Evolutionary conservation across 2,888 invertebrate genomes (phyloP).

Genomic region (Sericinus montela): DNA sequence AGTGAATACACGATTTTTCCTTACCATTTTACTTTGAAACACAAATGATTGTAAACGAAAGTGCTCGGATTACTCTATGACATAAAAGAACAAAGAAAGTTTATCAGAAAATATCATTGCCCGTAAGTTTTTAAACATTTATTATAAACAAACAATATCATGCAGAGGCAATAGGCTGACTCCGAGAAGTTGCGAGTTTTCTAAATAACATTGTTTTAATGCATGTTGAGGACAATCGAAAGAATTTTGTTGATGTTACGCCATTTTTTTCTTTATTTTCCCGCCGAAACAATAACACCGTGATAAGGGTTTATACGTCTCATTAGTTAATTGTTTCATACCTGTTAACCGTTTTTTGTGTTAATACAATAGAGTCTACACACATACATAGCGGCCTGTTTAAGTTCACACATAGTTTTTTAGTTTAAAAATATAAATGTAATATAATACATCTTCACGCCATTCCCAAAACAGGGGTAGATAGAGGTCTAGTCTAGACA

Average conservation of each 20-base stretch:
- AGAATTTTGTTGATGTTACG: conserved; percentile 45
- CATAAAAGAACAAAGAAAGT: conserved; percentile 66
- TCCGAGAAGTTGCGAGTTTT: conserved; percentile 44
- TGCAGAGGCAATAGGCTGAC: conserved; percentile 29
- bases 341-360: too few relatives aligned
- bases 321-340: too few relatives aligned
- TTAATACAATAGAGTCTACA: too few relatives aligned
- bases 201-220: conserved; percentile 47
- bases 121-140: conserved; percentile 46
- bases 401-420: too few relatives aligned
- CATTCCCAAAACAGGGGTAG: too few relatives aligned
- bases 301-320: too few relatives aligned
- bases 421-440: too few relatives aligned
- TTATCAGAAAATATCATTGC: conserved; percentile 60
- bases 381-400: too few relatives aligned
- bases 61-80: conserved; percentile 45
- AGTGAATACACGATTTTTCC: conserved; percentile 5
- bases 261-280: neutral
- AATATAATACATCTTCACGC: too few relatives aligned
- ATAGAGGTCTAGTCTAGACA: too few relatives aligned
- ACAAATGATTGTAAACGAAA: conserved; percentile 39
- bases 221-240: conserved; percentile 36
- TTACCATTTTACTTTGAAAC: conserved; percentile 25
- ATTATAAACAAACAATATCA: conserved; percentile 38
- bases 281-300: too few relatives aligned